phyloP scores from a whole-genome alignment of 2,888 invertebrate genomes.

The Aporophyla nigra region DNA sequence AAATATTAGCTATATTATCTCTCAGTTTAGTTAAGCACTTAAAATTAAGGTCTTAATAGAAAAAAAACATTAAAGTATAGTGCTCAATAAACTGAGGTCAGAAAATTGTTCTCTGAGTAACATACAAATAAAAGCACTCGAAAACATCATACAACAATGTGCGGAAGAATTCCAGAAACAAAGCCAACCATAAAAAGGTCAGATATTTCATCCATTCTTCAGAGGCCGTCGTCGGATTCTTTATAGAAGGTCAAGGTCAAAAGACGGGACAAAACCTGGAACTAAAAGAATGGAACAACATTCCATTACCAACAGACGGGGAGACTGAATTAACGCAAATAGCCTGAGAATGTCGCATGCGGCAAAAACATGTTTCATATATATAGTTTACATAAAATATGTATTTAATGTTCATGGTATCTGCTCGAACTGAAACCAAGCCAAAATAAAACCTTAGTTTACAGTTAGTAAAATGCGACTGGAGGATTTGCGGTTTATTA shows the following conservation, averaged over 20 bases:
- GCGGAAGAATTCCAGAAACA: conserved; percentile 35
- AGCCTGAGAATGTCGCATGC: conserved; percentile 62
- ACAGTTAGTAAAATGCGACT: conserved; percentile 8
- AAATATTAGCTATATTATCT: conserved; percentile 5
- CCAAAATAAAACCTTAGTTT: conserved; percentile 16
- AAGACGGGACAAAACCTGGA: conserved; percentile 41
- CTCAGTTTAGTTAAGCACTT: background rate
- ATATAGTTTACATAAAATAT: conserved; percentile 32
- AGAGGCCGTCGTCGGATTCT: conserved; percentile 22
- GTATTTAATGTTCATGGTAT: conserved; percentile 28
- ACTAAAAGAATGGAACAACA: conserved; percentile 59
- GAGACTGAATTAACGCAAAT: conserved; percentile 59
- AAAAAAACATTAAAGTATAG: background rate
- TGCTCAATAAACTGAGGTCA: background rate
- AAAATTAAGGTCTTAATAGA: background rate
- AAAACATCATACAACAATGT: conserved; percentile 31
- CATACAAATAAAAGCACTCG: conserved; percentile 34
- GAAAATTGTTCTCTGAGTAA: conserved; percentile 3
- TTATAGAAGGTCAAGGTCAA: conserved; percentile 59
- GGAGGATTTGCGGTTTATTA: conserved; percentile 5
- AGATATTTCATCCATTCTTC: conserved; percentile 46
- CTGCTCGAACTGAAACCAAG: conserved; percentile 13
- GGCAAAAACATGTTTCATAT: conserved; percentile 57
- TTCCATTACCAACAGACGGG: conserved; percentile 52
- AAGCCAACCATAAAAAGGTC: conserved; percentile 38